Base-by-base conservation (phyloP, 2,113 vertebrate genomes). In the Gopherus flavomarginatus region DNA sequence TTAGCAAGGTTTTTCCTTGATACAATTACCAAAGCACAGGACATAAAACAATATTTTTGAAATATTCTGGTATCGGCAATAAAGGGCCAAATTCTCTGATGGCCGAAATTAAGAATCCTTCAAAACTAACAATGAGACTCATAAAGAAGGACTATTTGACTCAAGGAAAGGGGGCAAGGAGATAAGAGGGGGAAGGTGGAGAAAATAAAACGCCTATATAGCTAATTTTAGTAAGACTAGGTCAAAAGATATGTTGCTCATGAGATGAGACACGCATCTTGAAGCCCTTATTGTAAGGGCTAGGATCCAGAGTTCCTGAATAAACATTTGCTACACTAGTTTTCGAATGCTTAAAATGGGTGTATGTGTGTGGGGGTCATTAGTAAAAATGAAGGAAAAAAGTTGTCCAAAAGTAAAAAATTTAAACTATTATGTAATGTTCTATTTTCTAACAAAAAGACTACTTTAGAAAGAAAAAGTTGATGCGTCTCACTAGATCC, bases 391-490 rank as follows among this genome's bases (percentile, higher is more conserved):
- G 62, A 93, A 95, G 38, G 62, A 88, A 91, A 85, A 49, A 85
- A 87, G 90, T 72, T 72, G n/a, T 89, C 49, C 14, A 53, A 53
- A 89, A 89, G 85, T 38, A 94, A 92, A 96, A 88, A 44, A 90
- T 88, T 88, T 88, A 92, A 95, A 94, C 84, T 6, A 93, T 91
- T 81, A 88, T 72, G 87, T 91, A 95, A 65, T 88, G 88, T 90
- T 78, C 22, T 80, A 57, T 90, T 95, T 96, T 89, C 62, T 62
- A 88, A 93, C 42, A 85, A 86, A 95, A 92, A 42, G 94, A 92
- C 81, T 78, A 47, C 38, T 86, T 87, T 53, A 87, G 86, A 83
- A 94, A 88, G 80, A 56, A 95, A 69, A 94, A 94, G 81, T 62
- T 93, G 62, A 86, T 93, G 83, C 38, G 86, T 96, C 89, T 88